phyloP scores from a whole-genome alignment of 2,888 invertebrate species.

The Phragmatobia fuliginosa region DNA sequence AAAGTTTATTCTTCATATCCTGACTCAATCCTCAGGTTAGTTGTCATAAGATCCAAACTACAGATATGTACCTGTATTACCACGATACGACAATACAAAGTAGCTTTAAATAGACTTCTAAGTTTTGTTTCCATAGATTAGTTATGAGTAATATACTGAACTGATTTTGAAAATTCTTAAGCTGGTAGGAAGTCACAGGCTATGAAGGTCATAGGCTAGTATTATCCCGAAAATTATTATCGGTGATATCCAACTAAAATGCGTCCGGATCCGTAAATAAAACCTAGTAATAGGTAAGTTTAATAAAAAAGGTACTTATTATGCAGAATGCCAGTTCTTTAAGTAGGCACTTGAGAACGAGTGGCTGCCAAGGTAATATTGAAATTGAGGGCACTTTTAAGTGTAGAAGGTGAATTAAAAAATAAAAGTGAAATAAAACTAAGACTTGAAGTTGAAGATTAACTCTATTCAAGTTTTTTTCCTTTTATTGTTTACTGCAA shows the following conservation, averaged over 20 bases:
- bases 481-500: neutral
- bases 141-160: too few species aligned
- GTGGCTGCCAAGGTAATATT: neutral
- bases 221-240: too few species aligned
- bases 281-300: neutral
- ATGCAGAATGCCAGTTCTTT: neutral
- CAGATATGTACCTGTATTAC: too few species aligned
- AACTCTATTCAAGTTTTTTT: neutral
- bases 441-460: neutral
- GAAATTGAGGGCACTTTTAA: neutral
- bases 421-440: neutral
- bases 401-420: neutral
- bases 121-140: neutral
- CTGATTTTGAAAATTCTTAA: too few species aligned
- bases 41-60: too few species aligned
- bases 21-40: too few species aligned
- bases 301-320: neutral
- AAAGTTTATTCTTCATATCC: too few species aligned
- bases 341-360: neutral
- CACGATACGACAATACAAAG: too few species aligned
- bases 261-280: too few species aligned
- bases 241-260: too few species aligned
- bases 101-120: neutral
- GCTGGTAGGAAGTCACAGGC: too few species aligned
- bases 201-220: too few species aligned